A percentile compares a stretch with the other conserved stretches of the same genome.
Conservation (phyloP, 1,140 invertebrate species). For the Leptopilina clavipes region DNA sequence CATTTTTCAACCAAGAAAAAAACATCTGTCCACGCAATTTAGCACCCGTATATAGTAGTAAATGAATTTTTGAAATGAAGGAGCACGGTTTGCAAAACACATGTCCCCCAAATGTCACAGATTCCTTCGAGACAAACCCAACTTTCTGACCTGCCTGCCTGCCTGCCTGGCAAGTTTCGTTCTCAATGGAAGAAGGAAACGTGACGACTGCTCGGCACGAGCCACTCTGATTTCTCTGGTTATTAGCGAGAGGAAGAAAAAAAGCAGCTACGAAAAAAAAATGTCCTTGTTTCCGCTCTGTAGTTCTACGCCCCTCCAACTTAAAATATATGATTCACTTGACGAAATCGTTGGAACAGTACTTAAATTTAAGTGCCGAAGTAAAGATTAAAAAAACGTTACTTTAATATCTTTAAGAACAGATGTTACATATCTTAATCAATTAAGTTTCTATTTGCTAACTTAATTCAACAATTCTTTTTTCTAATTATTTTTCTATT, state of each 20-base stretch:
- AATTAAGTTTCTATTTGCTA: too few species aligned
- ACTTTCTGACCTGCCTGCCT: slow-evolving; percentile 38
- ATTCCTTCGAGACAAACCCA: slow-evolving; percentile 36
- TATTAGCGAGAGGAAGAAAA: slow-evolving; percentile 20
- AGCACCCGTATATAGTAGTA: background rate
- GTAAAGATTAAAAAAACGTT: too few species aligned
- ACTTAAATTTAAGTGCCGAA: background rate
- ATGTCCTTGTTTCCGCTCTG: slow-evolving; percentile 43
- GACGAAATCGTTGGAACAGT: background rate
- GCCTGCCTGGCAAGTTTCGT: slow-evolving; percentile 42
- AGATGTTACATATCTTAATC: too few species aligned
- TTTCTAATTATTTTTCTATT: too few species aligned
- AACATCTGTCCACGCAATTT: slow-evolving; percentile 27
- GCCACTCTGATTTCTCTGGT: slow-evolving; percentile 45
- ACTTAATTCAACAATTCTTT: too few species aligned
- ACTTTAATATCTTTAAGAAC: too few species aligned
- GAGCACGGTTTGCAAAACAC: slow-evolving; percentile 44
- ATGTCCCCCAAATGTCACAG: slow-evolving; percentile 59
- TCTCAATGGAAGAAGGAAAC: slow-evolving; percentile 45
- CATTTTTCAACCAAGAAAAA: background rate
- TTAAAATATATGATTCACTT: slow-evolving; percentile 13
- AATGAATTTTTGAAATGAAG: slow-evolving; percentile 24
- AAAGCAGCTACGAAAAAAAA: slow-evolving; percentile 50
- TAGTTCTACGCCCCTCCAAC: background rate
- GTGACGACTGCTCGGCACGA: slow-evolving; percentile 50